A percentile compares a stretch with the other conserved stretches of the same genome.
These are phyloP conservation scores for Melanophora roralis DNA, from an alignment of 2,888 invertebrate species.

Conservation along the genomic window DNA sequence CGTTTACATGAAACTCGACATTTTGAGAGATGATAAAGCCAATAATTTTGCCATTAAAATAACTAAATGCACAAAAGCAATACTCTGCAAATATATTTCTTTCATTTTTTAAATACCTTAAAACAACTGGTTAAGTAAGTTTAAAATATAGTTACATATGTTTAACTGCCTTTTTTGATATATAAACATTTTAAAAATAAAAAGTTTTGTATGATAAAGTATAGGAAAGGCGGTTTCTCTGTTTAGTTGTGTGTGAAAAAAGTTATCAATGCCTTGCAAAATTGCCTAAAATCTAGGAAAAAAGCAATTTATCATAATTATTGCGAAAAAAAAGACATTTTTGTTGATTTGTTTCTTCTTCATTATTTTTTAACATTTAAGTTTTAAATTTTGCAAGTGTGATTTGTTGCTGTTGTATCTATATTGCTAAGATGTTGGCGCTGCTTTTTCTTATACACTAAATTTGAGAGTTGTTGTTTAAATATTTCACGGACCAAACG, in stretches of 20 bases:
- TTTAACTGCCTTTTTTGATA: constrained; percentile 36
- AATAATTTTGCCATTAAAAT: constrained; percentile 9
- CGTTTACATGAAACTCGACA: too few species aligned
- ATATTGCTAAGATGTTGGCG: constrained; percentile 42
- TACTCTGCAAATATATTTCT: constrained; percentile 46
- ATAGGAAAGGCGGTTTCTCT: not conserved
- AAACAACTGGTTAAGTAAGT: constrained; percentile 42
- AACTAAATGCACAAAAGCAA: constrained; percentile 56
- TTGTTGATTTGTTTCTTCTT: constrained; percentile 24
- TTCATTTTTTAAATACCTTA: constrained; percentile 32
- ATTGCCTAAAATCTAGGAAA: too few species aligned
- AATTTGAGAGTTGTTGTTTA: constrained; percentile 37
- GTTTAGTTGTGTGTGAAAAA: constrained; percentile 4
- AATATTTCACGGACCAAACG: constrained; percentile 42
- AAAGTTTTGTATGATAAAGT: not conserved
- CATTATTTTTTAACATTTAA: constrained; percentile 43
- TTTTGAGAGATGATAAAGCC: too few species aligned
- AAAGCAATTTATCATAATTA: too few species aligned
- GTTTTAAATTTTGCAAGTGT: constrained; percentile 40
- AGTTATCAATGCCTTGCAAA: too few species aligned
- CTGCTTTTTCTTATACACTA: constrained; percentile 46
- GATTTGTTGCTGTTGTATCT: constrained; percentile 47
- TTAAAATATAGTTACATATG: constrained; percentile 48
- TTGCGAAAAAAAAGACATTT: too few species aligned
- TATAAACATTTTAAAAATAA: constrained; percentile 37